Base-by-base conservation (phyloP, 1,140 invertebrate species). In the Littorina saxatilis region DNA sequence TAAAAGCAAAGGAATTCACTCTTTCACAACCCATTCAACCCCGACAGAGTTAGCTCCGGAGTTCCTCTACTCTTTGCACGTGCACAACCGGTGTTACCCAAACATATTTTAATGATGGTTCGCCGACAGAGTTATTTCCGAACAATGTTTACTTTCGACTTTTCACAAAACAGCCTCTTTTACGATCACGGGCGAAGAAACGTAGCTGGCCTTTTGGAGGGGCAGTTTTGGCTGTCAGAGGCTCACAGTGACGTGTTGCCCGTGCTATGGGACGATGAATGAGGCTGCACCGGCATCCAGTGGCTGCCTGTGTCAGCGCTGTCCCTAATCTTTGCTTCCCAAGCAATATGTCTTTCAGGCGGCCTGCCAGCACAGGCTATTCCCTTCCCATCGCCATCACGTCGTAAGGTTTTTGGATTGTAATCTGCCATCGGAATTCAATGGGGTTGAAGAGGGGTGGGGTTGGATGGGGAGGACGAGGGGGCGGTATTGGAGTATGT, bases 391-490 rank as follows among this genome's bases (percentile, higher is more conserved):
- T 58, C 55, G 58, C 39, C 76, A 78, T 78, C 76, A 78, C 40
- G 55, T 43, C 76, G 55, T 35, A 0, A 47, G 52, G 55, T 78
- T 66, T 78, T 78, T 78, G 76, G 76, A 66, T 78, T 78, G 76
- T 78, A 78, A 78, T 78, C 76, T 78, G 63, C 55, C 76, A 78
- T 78, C 58, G 76, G 76, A 78, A 78, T 78, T 78, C 76, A 78
- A 78, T 78, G 76, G 76, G 39, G 27, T 7, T 23, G 20, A 61
- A 23, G 58, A 39, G 70, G n/a, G 35, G 37, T 7, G 40, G 39
- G 32, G 17, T 72, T n/a, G n/a, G n/a, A 15, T 27, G 47, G 29
- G 50, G 47, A 55, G n/a, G 73, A 29, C 0, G 23, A 4, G 29
- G 17, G 40, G 5, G 27, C 20, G 9, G 17, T n/a, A 27, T 15